Conservation (phyloP, 30 jellyfish, hydroid and myxozoan genomes). For the Calvadosia cruxmelitensis region DNA sequence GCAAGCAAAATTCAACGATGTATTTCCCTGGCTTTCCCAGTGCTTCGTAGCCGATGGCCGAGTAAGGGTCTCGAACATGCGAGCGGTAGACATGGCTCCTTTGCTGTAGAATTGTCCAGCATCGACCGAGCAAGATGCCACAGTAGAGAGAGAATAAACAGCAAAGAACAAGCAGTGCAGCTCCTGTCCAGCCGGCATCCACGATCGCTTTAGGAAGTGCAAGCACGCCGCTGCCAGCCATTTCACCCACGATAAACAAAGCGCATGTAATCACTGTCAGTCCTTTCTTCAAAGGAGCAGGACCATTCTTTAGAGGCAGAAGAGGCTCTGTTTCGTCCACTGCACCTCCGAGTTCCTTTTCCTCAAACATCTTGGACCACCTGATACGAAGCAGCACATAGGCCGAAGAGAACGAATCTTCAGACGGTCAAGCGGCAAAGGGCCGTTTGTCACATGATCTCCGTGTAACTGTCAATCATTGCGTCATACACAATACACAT, state of each 20-base stretch:
- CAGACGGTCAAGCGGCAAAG: too few species aligned
- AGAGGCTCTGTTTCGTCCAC: not conserved
- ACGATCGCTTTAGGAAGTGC: constrained; percentile 87
- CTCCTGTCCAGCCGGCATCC: constrained; percentile 90
- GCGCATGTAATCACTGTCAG: constrained; percentile 65
- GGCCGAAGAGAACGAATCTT: too few species aligned
- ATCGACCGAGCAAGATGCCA: constrained; percentile 60
- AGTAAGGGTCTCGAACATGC: constrained; percentile 86
- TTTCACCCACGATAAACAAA: constrained; percentile 69
- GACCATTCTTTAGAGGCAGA: not conserved
- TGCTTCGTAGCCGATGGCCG: constrained; percentile 59
- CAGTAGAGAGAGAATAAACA: constrained; percentile 50
- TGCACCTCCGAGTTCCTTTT: too few species aligned
- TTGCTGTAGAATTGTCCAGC: constrained; percentile 58
- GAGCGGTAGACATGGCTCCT: constrained; percentile 15
- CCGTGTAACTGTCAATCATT: too few species aligned
- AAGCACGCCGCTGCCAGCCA: constrained; percentile 97
- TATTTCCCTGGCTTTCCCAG: constrained; percentile 64
- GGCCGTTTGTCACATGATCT: too few species aligned
- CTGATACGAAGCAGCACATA: too few species aligned
- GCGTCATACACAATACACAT: too few species aligned
- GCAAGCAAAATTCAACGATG: constrained; percentile 52
- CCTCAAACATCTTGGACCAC: too few species aligned
- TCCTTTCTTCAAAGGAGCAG: constrained; percentile 24
- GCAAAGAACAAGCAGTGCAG: constrained; percentile 39